Evolutionary conservation across 1,140 invertebrate genomes (phyloP), one percentile per base, ranked within the genome.

Genomic region (Battus philenor): DNA sequence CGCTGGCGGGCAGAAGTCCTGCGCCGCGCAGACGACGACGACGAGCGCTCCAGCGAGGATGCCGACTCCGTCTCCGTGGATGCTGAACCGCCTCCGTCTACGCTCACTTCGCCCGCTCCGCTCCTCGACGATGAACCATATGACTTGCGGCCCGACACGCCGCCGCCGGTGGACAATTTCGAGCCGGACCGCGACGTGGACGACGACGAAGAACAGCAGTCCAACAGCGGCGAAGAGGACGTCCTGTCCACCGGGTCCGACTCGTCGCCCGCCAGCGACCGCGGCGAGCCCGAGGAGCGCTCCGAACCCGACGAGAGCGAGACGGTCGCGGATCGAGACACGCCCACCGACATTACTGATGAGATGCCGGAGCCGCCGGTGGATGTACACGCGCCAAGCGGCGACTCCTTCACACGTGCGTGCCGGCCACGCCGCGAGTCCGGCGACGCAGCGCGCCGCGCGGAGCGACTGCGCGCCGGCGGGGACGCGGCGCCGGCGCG

Each of bases 1-100:
- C 66, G 59, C 4, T 72, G 66, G 74, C 64, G 72, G 0, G 59
- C 51, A 3, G 60, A 66, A 12, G 67, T 68, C 11, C 33, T 72
- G 8, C 47, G 66, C 2, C 49, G 51, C 9, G 39, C 43, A 2
- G 59, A 55, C 11, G 64, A 67, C 20, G 61, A 68, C 30, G 64
- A 64, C 4, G 54, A 50, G 2, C 67, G 60, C 8, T 70, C 68
- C 15, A 68, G 62, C 54, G 67, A 65, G 24, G 69, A 73, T 13
- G 55, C 54, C 18, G 64, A 68, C n/a, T 29, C 44, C 9, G 52
- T 26, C 9, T 36, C 16, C 4, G 9, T 36, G 18, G 33, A 36
- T 4, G 33, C 33, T 26, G 22, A 33, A 11, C n/a, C 33, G 15
- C 13, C 41, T 13, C 30, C 49, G 15, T 15, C 39, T 9, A 13